Percentiles rank a stretch among this genome's conserved stretches.
These are phyloP conservation scores for Brienomyrus longianalis DNA, from an alignment of 2,113 vertebrate species.

Conservation along the genomic window DNA sequence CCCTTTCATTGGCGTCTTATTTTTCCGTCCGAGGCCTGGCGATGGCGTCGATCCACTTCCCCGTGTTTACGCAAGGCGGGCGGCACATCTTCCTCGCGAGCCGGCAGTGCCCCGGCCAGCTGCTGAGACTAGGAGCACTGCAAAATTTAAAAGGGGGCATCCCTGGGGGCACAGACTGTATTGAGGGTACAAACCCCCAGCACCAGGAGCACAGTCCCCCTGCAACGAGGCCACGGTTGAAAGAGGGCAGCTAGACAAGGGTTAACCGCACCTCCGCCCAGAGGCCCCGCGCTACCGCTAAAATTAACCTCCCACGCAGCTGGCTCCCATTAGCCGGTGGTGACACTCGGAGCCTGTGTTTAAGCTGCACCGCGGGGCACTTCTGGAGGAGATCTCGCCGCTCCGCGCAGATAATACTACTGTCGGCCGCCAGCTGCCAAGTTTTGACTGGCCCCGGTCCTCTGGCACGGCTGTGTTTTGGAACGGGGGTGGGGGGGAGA, in stretches of 20 bases:
- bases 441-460: conserved; percentile 36
- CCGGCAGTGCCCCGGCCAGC: neutral
- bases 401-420: conserved; percentile 40
- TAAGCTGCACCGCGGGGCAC: conserved; percentile 36
- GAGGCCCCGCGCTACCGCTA: conserved; percentile 49
- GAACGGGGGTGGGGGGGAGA: conserved; percentile 13
- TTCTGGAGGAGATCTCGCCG: conserved; percentile 4
- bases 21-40: neutral
- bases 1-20: neutral
- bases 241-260: conserved; percentile 26
- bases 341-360: conserved; percentile 51
- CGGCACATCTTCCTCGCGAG: neutral
- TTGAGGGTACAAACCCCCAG: no score
- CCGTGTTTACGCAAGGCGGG: neutral
- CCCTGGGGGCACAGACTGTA: neutral
- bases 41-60: neutral
- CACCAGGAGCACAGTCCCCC: neutral
- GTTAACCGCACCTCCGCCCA: conserved; percentile 42
- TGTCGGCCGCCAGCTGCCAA: conserved; percentile 33
- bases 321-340: conserved; percentile 61
- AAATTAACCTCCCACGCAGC: conserved; percentile 64
- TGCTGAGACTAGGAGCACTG: neutral
- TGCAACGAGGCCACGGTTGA: neutral
- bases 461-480: conserved; percentile 29
- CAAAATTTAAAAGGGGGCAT: neutral